Evolutionary conservation across 2,888 invertebrate genomes (phyloP), one percentile per base, ranked within the genome.

Genomic region (Drosophila basisetae): DNA sequence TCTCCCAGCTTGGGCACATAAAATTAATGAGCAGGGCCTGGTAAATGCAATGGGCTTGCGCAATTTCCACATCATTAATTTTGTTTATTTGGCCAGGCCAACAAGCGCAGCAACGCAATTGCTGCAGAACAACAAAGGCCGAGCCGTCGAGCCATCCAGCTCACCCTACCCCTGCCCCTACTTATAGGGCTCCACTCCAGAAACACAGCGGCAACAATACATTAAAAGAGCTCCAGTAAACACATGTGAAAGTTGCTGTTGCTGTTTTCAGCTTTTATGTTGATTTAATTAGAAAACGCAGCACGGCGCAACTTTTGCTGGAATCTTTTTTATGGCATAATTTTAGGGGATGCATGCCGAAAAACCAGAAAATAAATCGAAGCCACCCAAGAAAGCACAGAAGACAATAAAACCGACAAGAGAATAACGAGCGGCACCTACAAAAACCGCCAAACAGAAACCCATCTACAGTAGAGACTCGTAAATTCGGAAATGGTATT

Each of bases 31-130:
- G 66, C 75, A 63, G 31, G 52, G 56, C 50, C 61, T 58, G 64
- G 72, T 67, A 68, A 76, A 71, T 79, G 78, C 76, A 76, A 76
- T 78, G 78, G 75, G 75, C 77, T 76, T 73, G 72, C 68, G 76
- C 79, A 79, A 84, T 88, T 91, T 91, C 89, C 88, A 84, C 83
- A 83, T 78, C 90, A 91, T 91, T 91, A 91, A 91, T 72, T 89
- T 83, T 64, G 61, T 70, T 69, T 61, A 74, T 74, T 78, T 66
- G 68, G 61, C 61, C 30, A 59, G 50, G 53, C 39, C 55, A 67
- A 28, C 54, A 55, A 60, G 53, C 72, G 70, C 66, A 60, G 50
- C 47, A 56, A 65, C 65, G 70, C 78, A 72, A 68, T 65, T 78
- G 75, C 71, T 67, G 59, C 67, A 52, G 35, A 54, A 49, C 39